Evolutionary conservation across 2,797 vertebrate species (phyloP), one percentile per base, ranked within the genome.

Genomic region (Falco cherrug): DNA sequence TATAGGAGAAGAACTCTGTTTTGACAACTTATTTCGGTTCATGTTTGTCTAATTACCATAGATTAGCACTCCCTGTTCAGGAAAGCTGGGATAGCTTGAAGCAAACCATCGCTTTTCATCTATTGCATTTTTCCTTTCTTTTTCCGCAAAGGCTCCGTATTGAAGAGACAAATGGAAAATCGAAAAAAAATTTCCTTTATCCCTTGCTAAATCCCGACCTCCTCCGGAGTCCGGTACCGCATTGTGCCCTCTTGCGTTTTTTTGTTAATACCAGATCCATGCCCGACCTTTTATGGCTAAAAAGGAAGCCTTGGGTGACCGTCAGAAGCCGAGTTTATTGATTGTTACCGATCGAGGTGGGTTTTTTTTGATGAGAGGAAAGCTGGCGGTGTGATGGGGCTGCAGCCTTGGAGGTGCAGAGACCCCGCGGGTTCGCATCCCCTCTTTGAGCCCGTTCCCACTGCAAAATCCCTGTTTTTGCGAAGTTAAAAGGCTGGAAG

Each of bases 161-260:
- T 33, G 3, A 15, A 74, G 24, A 77, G 79, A 92, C 33, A 37
- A 76, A 95, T 77, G 74, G 70, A 80, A 94, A 79, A 83, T 78
- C 48, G 87, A 68, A 95, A 48, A 79, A 61, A 37, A 37, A 37
- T 95, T 92, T 63, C 76, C 83, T 67, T 68, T 37, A 69, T 75
- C 13, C 65, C 15, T 9, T 37, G 47, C 53, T 19, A n/a, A 71
- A 86, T 8, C 84, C 53, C 74, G 8, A 35, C 50, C 57, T 68
- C 35, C 87, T 63, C 81, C 51, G 2, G 47, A 47, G 67, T 48
- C 87, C 78, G 71, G 80, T 33, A 56, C 90, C 87, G 80, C 92
- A 93, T 91, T 95, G 93, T 97, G 96, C 95, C 97, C 96, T 97
- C 96, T 97, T 91, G 96, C 84, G 96, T 97, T 97, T 95, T 95